Percentiles rank a stretch among this genome's conserved stretches.
These are phyloP conservation scores for Tamandua tetradactyla DNA, from an alignment of 2,797 vertebrate species.

Conservation along the genomic window DNA sequence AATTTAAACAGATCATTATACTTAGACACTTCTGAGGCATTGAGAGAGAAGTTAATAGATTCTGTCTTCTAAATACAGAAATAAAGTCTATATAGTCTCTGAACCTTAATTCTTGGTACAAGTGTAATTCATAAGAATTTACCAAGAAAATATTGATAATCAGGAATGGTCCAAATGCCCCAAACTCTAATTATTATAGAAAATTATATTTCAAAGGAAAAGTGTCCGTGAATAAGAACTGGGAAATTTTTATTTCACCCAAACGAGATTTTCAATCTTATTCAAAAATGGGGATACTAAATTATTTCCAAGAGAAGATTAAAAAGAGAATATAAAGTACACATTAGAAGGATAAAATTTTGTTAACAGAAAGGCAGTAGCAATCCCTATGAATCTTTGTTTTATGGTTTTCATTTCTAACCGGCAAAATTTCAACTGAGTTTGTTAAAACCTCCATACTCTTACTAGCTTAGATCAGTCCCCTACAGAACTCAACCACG, in stretches of 20 bases:
- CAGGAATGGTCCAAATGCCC: background rate
- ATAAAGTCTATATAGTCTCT: background rate
- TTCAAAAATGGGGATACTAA: background rate
- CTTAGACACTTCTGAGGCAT: background rate
- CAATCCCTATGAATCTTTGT: background rate
- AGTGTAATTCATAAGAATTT: background rate
- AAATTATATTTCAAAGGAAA: slow-evolving; percentile 44
- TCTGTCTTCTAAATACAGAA: background rate
- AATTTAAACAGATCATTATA: background rate
- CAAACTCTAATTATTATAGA: slow-evolving; percentile 21
- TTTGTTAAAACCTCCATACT: slow-evolving; percentile 77
- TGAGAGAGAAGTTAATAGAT: background rate
- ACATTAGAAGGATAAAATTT: slow-evolving; percentile 9
- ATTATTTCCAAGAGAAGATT: background rate
- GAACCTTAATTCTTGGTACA: background rate
- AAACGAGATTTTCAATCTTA: slow-evolving; percentile 48
- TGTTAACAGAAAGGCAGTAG: slow-evolving; percentile 28
- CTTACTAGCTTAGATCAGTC: slow-evolving; percentile 66
- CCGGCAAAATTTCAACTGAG: slow-evolving; percentile 73
- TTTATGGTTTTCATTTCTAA: background rate
- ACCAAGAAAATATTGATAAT: slow-evolving; percentile 27
- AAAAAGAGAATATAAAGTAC: background rate
- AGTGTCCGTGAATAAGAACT: background rate
- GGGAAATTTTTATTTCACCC: slow-evolving; percentile 13
- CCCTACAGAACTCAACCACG: slow-evolving; percentile 65